These are phyloP conservation scores for Emmelina monodactyla DNA, from an alignment of 2,888 invertebrate species.

Conservation along the genomic window DNA sequence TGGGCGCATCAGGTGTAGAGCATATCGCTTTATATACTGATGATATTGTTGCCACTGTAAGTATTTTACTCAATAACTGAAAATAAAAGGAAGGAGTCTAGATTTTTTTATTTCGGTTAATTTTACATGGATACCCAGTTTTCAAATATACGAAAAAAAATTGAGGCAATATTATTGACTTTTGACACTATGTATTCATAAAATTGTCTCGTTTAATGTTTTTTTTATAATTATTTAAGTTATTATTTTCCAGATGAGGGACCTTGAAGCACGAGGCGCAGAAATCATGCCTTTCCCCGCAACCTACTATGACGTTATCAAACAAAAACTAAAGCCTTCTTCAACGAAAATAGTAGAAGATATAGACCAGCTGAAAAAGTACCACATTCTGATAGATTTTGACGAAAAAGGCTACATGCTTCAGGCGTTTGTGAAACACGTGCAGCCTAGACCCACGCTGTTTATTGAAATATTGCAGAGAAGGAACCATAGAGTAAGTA, in stretches of 20 bases:
- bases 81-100: no score
- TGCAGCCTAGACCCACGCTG: slow-evolving; percentile 94
- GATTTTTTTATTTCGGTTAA: no score
- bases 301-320: slow-evolving; percentile 86
- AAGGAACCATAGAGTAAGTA: slow-evolving; percentile 86
- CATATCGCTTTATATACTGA: slow-evolving; percentile 52
- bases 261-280: slow-evolving; percentile 81
- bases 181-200: no score
- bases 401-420: slow-evolving; percentile 97
- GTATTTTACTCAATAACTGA: no score
- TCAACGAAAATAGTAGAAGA: slow-evolving; percentile 76
- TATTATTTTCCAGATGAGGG: slow-evolving; percentile 61
- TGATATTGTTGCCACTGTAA: slow-evolving; percentile 47
- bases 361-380: slow-evolving; percentile 78
- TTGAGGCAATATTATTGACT: no score
- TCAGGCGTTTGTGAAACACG: slow-evolving; percentile 94
- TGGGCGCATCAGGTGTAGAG: slow-evolving; percentile 45
- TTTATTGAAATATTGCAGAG: slow-evolving; percentile 97
- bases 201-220: no score
- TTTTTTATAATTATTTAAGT: neutral
- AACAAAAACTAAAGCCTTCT: slow-evolving; percentile 76
- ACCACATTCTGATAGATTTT: slow-evolving; percentile 93
- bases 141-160: no score
- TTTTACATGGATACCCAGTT: no score
- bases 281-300: slow-evolving; percentile 89